A percentile compares a stretch with the other conserved stretches of the same genome.
phyloP scores from a whole-genome alignment of 2,797 vertebrate genomes.

The Anguilla marmorata region DNA sequence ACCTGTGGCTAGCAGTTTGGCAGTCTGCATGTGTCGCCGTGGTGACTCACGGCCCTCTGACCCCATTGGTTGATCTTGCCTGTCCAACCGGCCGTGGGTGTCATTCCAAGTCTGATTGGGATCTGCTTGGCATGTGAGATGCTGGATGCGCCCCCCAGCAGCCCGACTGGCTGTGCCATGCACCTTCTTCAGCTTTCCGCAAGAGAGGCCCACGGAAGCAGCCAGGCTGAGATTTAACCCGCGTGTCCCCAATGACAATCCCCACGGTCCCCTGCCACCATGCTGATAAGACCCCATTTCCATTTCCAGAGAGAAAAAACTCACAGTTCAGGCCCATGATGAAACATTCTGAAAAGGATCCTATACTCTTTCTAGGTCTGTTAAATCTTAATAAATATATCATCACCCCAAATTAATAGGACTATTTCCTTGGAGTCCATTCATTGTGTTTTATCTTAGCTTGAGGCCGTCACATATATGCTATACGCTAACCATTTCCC shows the following conservation, averaged over 20 bases:
- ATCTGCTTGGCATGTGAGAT: slow-evolving; percentile 46
- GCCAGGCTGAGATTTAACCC: slow-evolving; percentile 20
- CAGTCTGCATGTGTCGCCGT: slow-evolving; percentile 62
- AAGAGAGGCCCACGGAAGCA: slow-evolving; percentile 27
- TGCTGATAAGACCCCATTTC: slow-evolving; percentile 26
- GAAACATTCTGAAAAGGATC: neutral
- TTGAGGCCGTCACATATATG: neutral
- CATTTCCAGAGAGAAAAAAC: slow-evolving; percentile 16
- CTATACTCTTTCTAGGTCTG: neutral
- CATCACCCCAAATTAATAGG: neutral
- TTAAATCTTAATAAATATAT: neutral
- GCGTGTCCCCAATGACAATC: slow-evolving; percentile 44
- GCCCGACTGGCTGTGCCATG: neutral
- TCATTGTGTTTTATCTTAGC: neutral
- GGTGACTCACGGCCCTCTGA: slow-evolving; percentile 61
- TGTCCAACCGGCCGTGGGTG: slow-evolving; percentile 49
- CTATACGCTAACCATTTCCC: neutral
- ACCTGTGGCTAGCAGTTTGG: slow-evolving; percentile 74
- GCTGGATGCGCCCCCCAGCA: slow-evolving; percentile 28
- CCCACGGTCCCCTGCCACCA: slow-evolving; percentile 35
- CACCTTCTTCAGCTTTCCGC: neutral
- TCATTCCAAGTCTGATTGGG: slow-evolving; percentile 49
- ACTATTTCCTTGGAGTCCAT: neutral
- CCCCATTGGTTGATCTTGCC: slow-evolving; percentile 52
- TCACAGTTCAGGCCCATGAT: neutral